These are phyloP conservation scores for Tethya wilhelma DNA, from an alignment of 37 sponge, comb jelly and placozoan species.

Conservation along the genomic window DNA sequence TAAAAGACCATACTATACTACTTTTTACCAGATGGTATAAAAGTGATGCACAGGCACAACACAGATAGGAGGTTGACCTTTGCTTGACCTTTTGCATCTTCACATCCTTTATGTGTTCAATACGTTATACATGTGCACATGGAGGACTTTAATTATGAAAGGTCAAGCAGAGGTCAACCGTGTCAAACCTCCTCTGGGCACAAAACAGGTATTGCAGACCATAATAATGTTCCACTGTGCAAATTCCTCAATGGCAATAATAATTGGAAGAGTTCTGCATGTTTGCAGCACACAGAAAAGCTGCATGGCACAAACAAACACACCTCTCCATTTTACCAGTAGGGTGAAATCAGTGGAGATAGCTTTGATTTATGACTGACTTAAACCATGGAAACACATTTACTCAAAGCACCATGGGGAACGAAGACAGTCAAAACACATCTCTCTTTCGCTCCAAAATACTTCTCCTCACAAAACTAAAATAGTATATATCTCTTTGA, in stretches of 20 bases:
- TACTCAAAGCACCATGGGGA: neutral
- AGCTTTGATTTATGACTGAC: constrained; percentile 4
- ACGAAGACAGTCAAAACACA: neutral
- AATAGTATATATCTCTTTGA: too few species aligned
- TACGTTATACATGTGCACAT: too few species aligned
- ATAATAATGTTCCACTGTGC: constrained; percentile 23
- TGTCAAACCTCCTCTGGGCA: neutral
- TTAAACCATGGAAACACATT: neutral
- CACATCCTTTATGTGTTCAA: too few species aligned
- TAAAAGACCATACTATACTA: too few species aligned
- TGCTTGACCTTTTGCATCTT: too few species aligned
- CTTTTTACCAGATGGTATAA: too few species aligned
- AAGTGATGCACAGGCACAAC: too few species aligned
- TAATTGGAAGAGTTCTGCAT: neutral
- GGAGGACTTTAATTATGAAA: too few species aligned
- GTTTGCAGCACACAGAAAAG: too few species aligned
- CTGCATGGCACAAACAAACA: too few species aligned
- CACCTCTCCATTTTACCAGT: neutral
- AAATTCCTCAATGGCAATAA: constrained; percentile 1
- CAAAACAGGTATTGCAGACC: neutral
- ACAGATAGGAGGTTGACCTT: too few species aligned
- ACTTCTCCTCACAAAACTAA: too few species aligned
- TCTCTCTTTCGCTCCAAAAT: neutral
- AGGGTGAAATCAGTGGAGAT: constrained; percentile 14
- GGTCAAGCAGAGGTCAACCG: neutral